Evolutionary conservation across 2,113 vertebrate species (phyloP).

Genomic region (Poecile atricapillus): DNA sequence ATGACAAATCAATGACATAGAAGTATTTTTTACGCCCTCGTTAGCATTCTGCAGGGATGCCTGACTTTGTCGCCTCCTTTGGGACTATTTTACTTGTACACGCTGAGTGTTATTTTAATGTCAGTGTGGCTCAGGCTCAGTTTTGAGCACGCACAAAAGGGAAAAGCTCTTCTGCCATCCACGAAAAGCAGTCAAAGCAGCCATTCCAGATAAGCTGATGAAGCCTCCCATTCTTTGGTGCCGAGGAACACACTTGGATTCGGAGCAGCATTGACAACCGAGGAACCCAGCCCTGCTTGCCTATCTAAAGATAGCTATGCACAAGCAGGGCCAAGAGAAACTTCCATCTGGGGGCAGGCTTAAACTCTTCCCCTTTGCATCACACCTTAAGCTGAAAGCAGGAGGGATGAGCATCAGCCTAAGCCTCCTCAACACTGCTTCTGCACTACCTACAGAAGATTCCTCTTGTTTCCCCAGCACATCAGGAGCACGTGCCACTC

Average conservation of each 20-base stretch:
- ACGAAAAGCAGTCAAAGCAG: neutral
- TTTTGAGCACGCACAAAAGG: neutral
- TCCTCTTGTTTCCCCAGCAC: neutral
- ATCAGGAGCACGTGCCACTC: neutral
- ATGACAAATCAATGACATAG: neutral
- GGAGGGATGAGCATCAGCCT: neutral
- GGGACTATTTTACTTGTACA: neutral
- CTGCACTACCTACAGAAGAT: neutral
- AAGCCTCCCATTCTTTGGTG: neutral
- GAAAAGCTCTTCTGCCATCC: neutral
- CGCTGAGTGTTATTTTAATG: neutral
- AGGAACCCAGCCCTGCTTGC: neutral
- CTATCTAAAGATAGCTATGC: neutral
- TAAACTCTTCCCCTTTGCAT: neutral
- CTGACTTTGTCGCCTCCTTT: neutral
- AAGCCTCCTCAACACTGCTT: neutral
- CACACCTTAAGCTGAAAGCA: neutral
- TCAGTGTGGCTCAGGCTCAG: neutral
- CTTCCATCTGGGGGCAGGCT: too few relatives aligned
- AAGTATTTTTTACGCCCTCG: neutral
- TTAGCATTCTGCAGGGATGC: neutral
- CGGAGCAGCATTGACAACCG: neutral
- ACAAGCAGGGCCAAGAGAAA: neutral
- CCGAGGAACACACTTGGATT: neutral
- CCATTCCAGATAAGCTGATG: neutral